Evolutionary conservation across 2,797 vertebrate species (phyloP).

Genomic region (Babyrousa celebensis): DNA sequence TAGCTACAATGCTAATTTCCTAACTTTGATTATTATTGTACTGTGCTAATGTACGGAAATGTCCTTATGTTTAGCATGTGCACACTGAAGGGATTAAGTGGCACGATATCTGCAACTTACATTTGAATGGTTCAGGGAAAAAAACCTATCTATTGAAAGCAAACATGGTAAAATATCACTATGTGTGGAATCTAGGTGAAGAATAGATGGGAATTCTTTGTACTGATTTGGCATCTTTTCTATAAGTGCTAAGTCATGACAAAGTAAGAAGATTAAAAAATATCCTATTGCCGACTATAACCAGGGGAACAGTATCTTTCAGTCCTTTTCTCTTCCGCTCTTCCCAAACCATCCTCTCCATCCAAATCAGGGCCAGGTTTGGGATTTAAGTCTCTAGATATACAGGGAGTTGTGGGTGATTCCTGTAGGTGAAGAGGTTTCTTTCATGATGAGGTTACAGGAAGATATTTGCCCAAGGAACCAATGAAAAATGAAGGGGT

Average conservation of each 20-base stretch:
- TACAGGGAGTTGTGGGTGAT: neutral
- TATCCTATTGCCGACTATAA: neutral
- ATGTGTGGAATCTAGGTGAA: neutral
- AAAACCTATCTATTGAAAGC: neutral
- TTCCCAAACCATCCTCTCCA: neutral
- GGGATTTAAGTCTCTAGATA: constrained; percentile 19
- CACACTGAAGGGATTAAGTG: neutral
- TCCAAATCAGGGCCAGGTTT: neutral
- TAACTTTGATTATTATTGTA: constrained; percentile 33
- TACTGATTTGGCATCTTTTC: neutral
- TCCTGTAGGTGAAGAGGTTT: constrained; percentile 36
- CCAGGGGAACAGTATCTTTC: neutral
- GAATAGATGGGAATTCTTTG: neutral
- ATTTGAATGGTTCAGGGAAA: constrained; percentile 29
- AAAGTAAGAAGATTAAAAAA: neutral
- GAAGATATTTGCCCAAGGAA: constrained; percentile 53
- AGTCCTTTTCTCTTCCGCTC: neutral
- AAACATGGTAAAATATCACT: constrained; percentile 16
- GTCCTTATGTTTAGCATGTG: constrained; percentile 27
- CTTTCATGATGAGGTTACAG: neutral
- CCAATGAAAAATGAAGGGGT: constrained; percentile 14
- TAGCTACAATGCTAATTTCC: neutral
- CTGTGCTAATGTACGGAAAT: neutral
- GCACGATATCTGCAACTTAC: neutral
- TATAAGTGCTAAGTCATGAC: constrained; percentile 22